Evolutionary conservation across 2,888 invertebrate species (phyloP).

Genomic region (Mantis religiosa): DNA sequence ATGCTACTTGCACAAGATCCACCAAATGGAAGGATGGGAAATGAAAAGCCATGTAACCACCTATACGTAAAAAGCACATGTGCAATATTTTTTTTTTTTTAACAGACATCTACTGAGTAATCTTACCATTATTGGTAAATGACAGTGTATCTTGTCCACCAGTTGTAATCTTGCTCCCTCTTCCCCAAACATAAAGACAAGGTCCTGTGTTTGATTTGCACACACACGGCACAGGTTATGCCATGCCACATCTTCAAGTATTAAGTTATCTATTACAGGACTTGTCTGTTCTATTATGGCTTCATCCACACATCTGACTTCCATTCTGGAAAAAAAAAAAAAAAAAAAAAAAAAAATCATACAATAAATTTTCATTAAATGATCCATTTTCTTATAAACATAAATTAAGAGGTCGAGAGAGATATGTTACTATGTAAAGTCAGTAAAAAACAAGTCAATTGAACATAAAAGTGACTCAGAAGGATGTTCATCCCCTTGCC

Average conservation of each 20-base stretch:
- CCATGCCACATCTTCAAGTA: background rate
- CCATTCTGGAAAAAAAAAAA: background rate
- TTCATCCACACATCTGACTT: background rate
- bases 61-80: no score
- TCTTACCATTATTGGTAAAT: conserved; percentile 36
- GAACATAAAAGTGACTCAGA: no score
- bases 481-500: no score
- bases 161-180: conserved; percentile 35
- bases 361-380: background rate
- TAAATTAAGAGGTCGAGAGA: no score
- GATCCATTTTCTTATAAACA: no score
- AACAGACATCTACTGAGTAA: background rate
- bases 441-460: no score
- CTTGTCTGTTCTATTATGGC: background rate
- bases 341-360: background rate
- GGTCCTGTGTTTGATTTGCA: conserved; percentile 19
- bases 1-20: no score
- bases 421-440: no score
- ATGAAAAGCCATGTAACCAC: no score
- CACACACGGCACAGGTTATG: conserved; percentile 28
- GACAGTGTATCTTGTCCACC: conserved; percentile 38
- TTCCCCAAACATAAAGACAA: conserved; percentile 34
- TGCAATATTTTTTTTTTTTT: no score
- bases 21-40: no score
- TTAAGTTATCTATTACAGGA: background rate